Evolutionary conservation across 2,113 vertebrate species (phyloP).

Genomic region (Lampris megalopsis): DNA sequence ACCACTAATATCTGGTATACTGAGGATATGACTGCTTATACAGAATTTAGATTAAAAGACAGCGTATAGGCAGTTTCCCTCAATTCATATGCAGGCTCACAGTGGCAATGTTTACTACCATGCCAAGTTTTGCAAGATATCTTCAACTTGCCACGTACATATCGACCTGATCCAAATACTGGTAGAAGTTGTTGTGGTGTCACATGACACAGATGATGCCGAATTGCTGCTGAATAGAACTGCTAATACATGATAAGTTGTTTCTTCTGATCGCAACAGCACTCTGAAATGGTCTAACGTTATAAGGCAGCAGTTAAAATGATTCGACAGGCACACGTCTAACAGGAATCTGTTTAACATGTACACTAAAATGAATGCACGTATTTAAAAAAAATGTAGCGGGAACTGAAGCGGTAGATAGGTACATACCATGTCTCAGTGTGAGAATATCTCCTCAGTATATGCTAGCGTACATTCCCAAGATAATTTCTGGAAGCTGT

Average conservation of each 20-base stretch:
- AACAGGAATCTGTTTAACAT: constrained; percentile 59
- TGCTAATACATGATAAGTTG: background rate
- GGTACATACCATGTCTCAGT: constrained; percentile 77
- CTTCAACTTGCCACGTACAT: background rate
- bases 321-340: constrained; percentile 20
- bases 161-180: background rate
- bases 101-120: background rate
- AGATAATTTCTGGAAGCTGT: constrained; percentile 28
- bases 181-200: no score
- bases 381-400: constrained; percentile 20
- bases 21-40: no score
- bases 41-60: no score
- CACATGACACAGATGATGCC: background rate
- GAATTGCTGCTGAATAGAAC: background rate
- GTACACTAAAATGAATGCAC: constrained; percentile 10
- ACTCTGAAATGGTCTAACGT: background rate
- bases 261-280: background rate
- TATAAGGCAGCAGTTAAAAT: background rate
- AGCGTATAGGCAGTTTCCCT: no score
- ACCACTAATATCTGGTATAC: no score
- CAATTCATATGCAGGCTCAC: background rate
- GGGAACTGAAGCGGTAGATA: constrained; percentile 18
- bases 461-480: constrained; percentile 21
- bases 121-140: constrained; percentile 23
- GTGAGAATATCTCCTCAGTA: constrained; percentile 55